A percentile compares a stretch with the other conserved stretches of the same genome.
Conservation (phyloP, 1,140 invertebrate species). For the Drosophila ercepeae region DNA sequence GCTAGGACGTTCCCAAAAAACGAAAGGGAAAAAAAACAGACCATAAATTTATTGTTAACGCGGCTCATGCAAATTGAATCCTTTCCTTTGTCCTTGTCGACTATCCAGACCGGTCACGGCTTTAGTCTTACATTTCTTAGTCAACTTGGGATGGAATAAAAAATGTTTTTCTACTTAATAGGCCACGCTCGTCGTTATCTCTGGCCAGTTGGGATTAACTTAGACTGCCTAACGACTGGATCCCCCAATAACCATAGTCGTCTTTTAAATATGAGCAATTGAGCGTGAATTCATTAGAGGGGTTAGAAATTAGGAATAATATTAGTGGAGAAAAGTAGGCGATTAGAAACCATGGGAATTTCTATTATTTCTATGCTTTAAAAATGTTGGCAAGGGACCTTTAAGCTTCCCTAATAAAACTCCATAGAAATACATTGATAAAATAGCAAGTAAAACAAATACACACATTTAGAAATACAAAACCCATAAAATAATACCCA, state of each 20-base stretch:
- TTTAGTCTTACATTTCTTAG: slow-evolving; percentile 31
- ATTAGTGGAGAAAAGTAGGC: neutral
- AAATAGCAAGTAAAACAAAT: slow-evolving; percentile 13
- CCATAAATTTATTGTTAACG: slow-evolving; percentile 68
- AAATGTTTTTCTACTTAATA: slow-evolving; percentile 32
- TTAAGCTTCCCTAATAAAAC: neutral
- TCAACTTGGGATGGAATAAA: slow-evolving; percentile 6
- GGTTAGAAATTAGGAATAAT: neutral
- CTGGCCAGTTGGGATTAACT: slow-evolving; percentile 35
- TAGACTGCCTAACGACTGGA: slow-evolving; percentile 22
- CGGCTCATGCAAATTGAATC: slow-evolving; percentile 65
- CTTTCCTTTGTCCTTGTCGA: slow-evolving; percentile 36
- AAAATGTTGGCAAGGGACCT: too few relatives aligned
- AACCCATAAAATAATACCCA: slow-evolving; percentile 5
- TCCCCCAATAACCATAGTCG: slow-evolving; percentile 21
- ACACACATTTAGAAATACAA: slow-evolving; percentile 1
- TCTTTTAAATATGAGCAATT: slow-evolving; percentile 30
- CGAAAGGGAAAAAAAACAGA: slow-evolving; percentile 21
- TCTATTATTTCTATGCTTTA: too few relatives aligned
- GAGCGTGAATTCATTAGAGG: slow-evolving; percentile 6
- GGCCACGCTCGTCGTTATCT: slow-evolving; percentile 43
- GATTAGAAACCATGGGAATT: neutral
- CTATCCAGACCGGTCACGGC: slow-evolving; percentile 26
- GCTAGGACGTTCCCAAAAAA: slow-evolving; percentile 17
- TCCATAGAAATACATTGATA: neutral